Evolutionary conservation across 1,140 invertebrate genomes (phyloP).

Genomic region (Drosophila azteca): DNA sequence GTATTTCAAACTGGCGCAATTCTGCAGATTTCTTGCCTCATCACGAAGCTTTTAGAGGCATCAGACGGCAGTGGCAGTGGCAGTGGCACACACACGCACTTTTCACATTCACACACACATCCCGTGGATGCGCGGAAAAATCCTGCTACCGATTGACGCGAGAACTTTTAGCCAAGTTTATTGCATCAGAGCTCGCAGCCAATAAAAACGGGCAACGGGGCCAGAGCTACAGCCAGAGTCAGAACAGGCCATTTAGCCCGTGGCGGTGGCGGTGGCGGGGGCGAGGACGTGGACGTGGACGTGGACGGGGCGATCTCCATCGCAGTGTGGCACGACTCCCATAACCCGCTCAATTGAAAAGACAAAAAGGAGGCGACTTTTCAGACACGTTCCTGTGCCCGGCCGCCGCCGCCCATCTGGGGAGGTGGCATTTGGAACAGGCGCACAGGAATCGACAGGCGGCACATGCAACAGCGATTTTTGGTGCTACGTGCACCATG

Average conservation of each 20-base stretch:
- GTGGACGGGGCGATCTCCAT: too few relatives aligned
- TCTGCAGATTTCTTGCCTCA: not conserved
- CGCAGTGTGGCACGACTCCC: slow-evolving; percentile 12
- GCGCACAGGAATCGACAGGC: slow-evolving; percentile 41
- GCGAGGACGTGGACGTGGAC: too few relatives aligned
- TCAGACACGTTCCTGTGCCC: slow-evolving; percentile 13
- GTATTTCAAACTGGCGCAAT: slow-evolving; percentile 1
- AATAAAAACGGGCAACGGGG: slow-evolving; percentile 22
- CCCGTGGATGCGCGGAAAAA: slow-evolving; percentile 10
- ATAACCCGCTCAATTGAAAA: slow-evolving; percentile 57
- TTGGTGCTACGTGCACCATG: slow-evolving; percentile 14
- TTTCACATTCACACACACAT: slow-evolving; percentile 20
- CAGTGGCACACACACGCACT: slow-evolving; percentile 22
- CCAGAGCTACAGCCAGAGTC: not conserved
- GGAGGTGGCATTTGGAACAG: slow-evolving; percentile 50
- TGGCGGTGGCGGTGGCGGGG: slow-evolving; percentile 1
- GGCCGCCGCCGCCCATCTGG: slow-evolving; percentile 3
- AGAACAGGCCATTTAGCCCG: slow-evolving; percentile 33
- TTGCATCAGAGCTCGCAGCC: slow-evolving; percentile 42
- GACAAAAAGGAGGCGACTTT: slow-evolving; percentile 42
- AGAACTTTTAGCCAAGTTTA: slow-evolving; percentile 53
- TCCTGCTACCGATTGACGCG: slow-evolving; percentile 34
- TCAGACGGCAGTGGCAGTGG: too few relatives aligned
- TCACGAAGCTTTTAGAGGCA: slow-evolving; percentile 1
- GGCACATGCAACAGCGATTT: slow-evolving; percentile 21